Evolutionary conservation across 2,888 invertebrate genomes (phyloP), one percentile per base, ranked within the genome.

Genomic region (Latrodectus hesperus): DNA sequence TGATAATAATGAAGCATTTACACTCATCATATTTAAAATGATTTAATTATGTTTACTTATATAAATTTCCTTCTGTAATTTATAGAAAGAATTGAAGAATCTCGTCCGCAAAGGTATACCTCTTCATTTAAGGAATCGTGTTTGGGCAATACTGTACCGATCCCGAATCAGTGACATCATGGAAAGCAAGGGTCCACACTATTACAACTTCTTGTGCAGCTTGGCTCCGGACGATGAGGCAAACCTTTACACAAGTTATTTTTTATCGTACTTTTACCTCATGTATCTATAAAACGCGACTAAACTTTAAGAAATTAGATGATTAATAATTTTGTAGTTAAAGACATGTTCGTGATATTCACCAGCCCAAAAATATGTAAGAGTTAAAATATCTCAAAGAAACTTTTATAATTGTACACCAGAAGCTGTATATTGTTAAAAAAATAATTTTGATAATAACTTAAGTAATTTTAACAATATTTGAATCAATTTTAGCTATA

Each of bases 181-280:
- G 73, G 91, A 91, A 65, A 91, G 91, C 75, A 93, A 93, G 90
- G 91, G 93, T 64, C 93, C 93, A 5, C 90, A 91, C 70, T 91
- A 94, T 17, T 91, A 92, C 79, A 90, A 91, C 38, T 93, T 94
- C 90, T 90, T 94, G 74, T 92, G 92, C 84, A 91, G 91, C 55
- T 92, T 93, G 64, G 93, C 93, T 89, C 93, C 94, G 83, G 94
- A 94, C 89, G 91, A 93, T 71, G 92, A 93, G 89, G 93, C 93
- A 90, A 90, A 91, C 49, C 38, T 75, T 75, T 60, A 17, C 14
- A 38, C 38, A 38, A 38, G 38, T 38, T 38, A 38, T 6, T 38
- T 38, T 38, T 38, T 38, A 38, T 38, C 38, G 38, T 38, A 38
- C 38, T 38, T 38, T 38, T 38, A 6, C 38, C 38, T 38, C 38